These are phyloP conservation scores for Zelleria hepariella DNA, from an alignment of 2,888 invertebrate species.

Conservation along the genomic window DNA sequence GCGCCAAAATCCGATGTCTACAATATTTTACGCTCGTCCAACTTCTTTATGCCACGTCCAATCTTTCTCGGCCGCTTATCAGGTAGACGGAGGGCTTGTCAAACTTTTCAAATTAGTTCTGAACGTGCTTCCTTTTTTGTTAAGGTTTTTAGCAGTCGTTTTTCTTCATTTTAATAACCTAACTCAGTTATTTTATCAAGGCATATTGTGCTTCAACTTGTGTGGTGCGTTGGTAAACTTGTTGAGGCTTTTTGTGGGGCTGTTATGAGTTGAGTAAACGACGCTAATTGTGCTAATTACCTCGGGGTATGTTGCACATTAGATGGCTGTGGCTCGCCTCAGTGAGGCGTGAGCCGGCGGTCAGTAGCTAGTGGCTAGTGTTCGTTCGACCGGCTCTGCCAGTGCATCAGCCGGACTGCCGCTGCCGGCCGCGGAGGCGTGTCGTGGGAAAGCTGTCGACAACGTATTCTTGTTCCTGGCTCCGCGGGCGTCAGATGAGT, in stretches of 20 bases:
- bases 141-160: background rate
- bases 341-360: background rate
- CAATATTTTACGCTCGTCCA: conserved; percentile 46
- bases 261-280: background rate
- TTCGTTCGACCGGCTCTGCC: background rate
- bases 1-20: conserved; percentile 34
- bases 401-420: background rate
- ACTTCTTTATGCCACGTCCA: conserved; percentile 48
- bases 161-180: background rate
- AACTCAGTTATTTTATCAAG: background rate
- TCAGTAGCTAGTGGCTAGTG: background rate
- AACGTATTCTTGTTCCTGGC: conserved; percentile 34
- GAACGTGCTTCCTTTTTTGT: conserved; percentile 31
- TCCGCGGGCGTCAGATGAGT: conserved; percentile 45
- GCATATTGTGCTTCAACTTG: background rate
- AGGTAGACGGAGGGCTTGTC: conserved; percentile 44
- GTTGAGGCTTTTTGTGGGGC: background rate
- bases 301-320: background rate
- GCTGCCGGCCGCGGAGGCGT: conserved; percentile 17
- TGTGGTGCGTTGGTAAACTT: background rate
- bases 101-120: conserved; percentile 58
- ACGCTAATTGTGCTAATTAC: conserved; percentile 1
- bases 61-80: conserved; percentile 49
- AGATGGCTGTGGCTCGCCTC: background rate
- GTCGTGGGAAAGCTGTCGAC: conserved; percentile 48